Evolutionary conservation across 2,888 invertebrate genomes (phyloP), one percentile per base, ranked within the genome.

Genomic region (Candidula unifasciata): DNA sequence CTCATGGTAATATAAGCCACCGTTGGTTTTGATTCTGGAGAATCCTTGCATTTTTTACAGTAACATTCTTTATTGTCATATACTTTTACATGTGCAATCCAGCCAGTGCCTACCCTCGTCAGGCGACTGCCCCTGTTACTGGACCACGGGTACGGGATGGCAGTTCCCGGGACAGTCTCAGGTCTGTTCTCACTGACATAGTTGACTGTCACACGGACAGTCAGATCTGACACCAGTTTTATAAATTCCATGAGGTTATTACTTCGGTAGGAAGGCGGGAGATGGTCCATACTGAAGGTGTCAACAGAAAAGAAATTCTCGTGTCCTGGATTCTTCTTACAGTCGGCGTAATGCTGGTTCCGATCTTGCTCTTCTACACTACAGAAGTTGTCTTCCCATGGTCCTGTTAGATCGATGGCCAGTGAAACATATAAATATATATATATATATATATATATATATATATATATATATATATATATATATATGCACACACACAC

Each of bases 131-230:
- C 71, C 37, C 10, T 35, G 0, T 37, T 71, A 1, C 24, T 37
- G 10, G 18, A 71, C 37, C 16, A 71, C 24, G 71, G 71, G 24
- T 71, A 71, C 5, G 71, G 71, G 3, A 8, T 71, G 71, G 35
- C 6, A 35, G 37, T 71, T 21, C 37, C 24, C 8, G 35, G 21
- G 37, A 21, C 18, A 37, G 71, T 71, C 24, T 16, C 71, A 35
- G 71, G 71, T 71, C 71, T 37, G 2, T 24, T 21, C 37, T 37
- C 71, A 71, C 71, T 71, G 24, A 71, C 71, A 35, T 71, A 35
- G 24, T 37, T 71, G 35, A 71, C 71, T 71, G 71, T 37, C 71
- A 71, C 16, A 21, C 35, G 71, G 27, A 71, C 71, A 71, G 71
- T 71, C 21, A 71, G 37, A 71, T 18, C 35, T 71, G 71, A 35